Percentiles rank a stretch among this genome's conserved stretches.
Conservation (phyloP, 2,888 invertebrate species). For the Thysanoteuthis rhombus region DNA sequence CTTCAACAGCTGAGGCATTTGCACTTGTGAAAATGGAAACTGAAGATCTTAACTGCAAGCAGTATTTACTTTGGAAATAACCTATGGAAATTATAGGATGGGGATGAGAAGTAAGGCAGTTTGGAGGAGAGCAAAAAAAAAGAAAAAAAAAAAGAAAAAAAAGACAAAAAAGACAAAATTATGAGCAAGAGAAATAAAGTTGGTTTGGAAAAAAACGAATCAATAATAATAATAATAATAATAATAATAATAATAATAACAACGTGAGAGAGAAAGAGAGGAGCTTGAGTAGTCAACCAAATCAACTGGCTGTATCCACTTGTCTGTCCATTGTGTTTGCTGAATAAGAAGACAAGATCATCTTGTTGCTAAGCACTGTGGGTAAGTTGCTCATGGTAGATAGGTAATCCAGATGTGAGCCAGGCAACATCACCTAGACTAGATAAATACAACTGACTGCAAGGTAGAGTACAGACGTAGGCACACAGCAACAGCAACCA, state of each 20-base stretch:
- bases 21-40: not conserved
- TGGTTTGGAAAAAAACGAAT: not conserved
- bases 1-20: not conserved
- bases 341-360: not conserved
- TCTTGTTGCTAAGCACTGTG: not conserved
- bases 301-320: not conserved
- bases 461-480: not conserved
- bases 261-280: not conserved
- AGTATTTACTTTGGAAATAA: not conserved
- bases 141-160: too few species aligned
- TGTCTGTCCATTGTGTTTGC: not conserved
- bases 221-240: not conserved
- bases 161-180: not conserved
- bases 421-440: slow-evolving; percentile 12
- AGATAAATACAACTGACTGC: slow-evolving; percentile 12
- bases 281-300: not conserved
- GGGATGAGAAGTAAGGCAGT: not conserved
- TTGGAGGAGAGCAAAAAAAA: not conserved
- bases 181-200: not conserved
- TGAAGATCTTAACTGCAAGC: not conserved
- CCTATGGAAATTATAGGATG: not conserved
- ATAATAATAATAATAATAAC: not conserved
- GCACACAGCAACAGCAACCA: not conserved
- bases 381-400: not conserved
- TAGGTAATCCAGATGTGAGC: slow-evolving; percentile 1